phyloP scores from a whole-genome alignment of 2,888 invertebrate species.

The Drosophila bunnanda region DNA sequence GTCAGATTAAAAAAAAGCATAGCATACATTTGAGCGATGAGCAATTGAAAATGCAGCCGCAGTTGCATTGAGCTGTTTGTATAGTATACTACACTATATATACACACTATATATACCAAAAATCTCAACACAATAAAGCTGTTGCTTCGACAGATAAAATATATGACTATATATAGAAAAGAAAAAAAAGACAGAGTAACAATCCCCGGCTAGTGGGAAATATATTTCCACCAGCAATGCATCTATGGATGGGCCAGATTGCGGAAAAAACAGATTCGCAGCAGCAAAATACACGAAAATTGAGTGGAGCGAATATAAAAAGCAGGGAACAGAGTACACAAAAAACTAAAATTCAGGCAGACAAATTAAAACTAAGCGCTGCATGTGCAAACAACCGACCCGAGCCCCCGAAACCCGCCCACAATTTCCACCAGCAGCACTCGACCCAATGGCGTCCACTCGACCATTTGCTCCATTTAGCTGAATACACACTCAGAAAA shows the following conservation, averaged over 20 bases:
- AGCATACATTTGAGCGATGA: conserved; percentile 48
- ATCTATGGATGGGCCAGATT: conserved; percentile 22
- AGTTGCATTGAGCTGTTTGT: conserved; percentile 66
- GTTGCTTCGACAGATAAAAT: conserved; percentile 31
- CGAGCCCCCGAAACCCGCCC: background rate
- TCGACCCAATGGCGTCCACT: conserved; percentile 74
- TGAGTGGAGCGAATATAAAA: conserved; percentile 43
- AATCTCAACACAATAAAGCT: conserved; percentile 68
- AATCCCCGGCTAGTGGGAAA: conserved; percentile 52
- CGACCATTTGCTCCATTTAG: conserved; percentile 78
- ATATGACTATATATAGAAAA: conserved; percentile 8
- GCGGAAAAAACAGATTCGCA: conserved; percentile 60
- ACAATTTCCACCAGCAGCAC: conserved; percentile 35
- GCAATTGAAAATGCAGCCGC: conserved; percentile 61
- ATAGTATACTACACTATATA: conserved; percentile 24
- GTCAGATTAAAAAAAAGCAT: conserved; percentile 26
- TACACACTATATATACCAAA: conserved; percentile 42
- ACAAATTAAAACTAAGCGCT: conserved; percentile 79
- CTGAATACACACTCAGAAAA: conserved; percentile 43
- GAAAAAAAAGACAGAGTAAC: conserved; percentile 44
- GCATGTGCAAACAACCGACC: conserved; percentile 65
- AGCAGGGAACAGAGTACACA: conserved; percentile 54
- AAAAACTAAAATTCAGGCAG: conserved; percentile 68
- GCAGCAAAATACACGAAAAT: conserved; percentile 46
- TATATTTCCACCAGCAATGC: conserved; percentile 15